Conservation (phyloP, 2,113 vertebrate species). For the Triplophysa rosa region DNA sequence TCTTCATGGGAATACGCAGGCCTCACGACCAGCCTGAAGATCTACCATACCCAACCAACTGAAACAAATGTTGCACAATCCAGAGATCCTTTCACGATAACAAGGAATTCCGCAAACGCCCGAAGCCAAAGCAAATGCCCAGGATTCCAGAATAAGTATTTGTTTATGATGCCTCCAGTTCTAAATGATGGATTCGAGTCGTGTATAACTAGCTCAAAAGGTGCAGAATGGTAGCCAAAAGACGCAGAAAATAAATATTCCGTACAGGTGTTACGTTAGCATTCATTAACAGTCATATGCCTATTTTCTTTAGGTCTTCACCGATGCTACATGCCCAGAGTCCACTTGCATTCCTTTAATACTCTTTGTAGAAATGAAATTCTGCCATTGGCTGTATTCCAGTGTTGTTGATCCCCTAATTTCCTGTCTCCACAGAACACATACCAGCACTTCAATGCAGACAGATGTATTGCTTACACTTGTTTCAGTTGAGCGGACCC, state of each 20-base stretch:
- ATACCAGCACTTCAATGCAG: neutral
- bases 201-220: neutral
- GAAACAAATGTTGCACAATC: neutral
- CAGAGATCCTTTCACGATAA: neutral
- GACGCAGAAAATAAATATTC: neutral
- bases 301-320: neutral
- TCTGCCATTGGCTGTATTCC: slow-evolving; percentile 1
- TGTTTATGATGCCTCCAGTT: neutral
- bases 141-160: neutral
- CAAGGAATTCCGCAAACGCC: neutral
- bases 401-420: neutral
- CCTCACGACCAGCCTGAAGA: slow-evolving; percentile 51
- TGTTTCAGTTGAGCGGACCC: neutral
- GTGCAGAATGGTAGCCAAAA: neutral
- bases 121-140: neutral
- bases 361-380: slow-evolving; percentile 8
- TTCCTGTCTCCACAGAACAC: neutral
- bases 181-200: neutral
- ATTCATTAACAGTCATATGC: too few species aligned
- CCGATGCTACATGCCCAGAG: neutral
- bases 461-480: neutral
- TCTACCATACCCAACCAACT: slow-evolving; percentile 52
- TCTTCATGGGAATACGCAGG: slow-evolving; percentile 84
- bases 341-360: slow-evolving; percentile 6
- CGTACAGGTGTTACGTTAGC: neutral